Conservation (phyloP, 2,113 vertebrate genomes). For the Actenoides lindsayi region DNA sequence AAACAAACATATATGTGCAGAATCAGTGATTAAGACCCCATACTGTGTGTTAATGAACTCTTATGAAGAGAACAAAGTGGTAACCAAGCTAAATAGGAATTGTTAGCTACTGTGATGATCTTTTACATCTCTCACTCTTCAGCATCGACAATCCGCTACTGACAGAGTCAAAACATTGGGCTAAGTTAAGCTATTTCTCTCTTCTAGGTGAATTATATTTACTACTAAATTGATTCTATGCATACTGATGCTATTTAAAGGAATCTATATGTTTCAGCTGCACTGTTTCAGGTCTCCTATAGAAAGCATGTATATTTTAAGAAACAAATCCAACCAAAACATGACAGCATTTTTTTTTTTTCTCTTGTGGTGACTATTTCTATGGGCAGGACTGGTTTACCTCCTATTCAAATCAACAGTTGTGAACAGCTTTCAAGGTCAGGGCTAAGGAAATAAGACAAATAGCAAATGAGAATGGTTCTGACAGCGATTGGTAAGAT, state of each 20-base stretch:
- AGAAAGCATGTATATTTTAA: not conserved
- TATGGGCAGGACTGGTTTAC: not conserved
- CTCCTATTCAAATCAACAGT: not conserved
- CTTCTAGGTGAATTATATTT: not conserved
- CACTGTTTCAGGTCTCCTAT: not conserved
- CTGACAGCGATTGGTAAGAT: constrained; percentile 8
- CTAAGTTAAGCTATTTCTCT: not conserved
- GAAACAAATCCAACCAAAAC: not conserved
- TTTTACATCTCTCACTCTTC: not conserved
- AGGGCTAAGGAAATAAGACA: constrained; percentile 35
- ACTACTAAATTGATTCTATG: not conserved
- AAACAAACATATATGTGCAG: not conserved
- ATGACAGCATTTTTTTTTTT: not conserved
- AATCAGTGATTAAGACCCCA: not conserved
- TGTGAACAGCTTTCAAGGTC: constrained; percentile 46
- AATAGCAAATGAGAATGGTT: not conserved
- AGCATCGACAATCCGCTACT: not conserved
- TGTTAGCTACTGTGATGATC: not conserved
- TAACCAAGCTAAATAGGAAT: not conserved
- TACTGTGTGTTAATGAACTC: not conserved
- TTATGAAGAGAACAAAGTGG: not conserved
- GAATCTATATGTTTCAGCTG: not conserved
- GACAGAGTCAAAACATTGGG: not conserved
- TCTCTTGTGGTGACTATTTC: not conserved
- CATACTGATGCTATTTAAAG: not conserved